These are phyloP conservation scores for Rhinolophus sinicus DNA, from an alignment of 2,113 vertebrate species.

Conservation along the genomic window DNA sequence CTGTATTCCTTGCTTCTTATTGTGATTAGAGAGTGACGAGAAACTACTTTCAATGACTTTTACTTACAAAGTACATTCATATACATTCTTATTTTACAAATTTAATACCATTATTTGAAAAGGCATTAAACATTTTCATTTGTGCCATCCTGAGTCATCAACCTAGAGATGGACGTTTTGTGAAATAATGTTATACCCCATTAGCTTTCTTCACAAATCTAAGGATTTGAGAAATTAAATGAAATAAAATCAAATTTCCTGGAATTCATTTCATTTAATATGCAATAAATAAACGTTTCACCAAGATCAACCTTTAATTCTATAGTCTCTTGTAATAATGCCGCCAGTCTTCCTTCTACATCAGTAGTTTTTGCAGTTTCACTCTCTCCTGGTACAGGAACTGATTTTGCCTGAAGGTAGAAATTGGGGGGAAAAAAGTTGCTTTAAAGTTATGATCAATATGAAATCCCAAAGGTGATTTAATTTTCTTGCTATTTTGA, in stretches of 20 bases:
- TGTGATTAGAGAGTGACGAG: background rate
- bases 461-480: background rate
- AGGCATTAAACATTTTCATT: background rate
- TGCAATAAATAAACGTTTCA: background rate
- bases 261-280: background rate
- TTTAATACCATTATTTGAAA: background rate
- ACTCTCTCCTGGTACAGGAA: slow-evolving; percentile 63
- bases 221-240: background rate
- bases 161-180: background rate
- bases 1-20: slow-evolving; percentile 27
- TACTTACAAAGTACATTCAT: background rate
- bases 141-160: background rate
- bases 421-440: background rate
- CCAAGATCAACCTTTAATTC: slow-evolving; percentile 89
- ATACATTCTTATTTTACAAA: slow-evolving; percentile 17
- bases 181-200: background rate
- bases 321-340: slow-evolving; percentile 87
- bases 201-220: slow-evolving; percentile 31
- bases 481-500: slow-evolving; percentile 1
- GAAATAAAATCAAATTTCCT: background rate
- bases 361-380: slow-evolving; percentile 80
- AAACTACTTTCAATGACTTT: slow-evolving; percentile 30
- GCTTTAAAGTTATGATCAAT: slow-evolving; percentile 16
- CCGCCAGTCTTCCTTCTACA: slow-evolving; percentile 86
- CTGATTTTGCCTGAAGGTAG: slow-evolving; percentile 80